Percentiles rank a stretch among this genome's conserved stretches.
phyloP scores from a whole-genome alignment of 1,140 invertebrate species.

The Cheumatopsyche charites region DNA sequence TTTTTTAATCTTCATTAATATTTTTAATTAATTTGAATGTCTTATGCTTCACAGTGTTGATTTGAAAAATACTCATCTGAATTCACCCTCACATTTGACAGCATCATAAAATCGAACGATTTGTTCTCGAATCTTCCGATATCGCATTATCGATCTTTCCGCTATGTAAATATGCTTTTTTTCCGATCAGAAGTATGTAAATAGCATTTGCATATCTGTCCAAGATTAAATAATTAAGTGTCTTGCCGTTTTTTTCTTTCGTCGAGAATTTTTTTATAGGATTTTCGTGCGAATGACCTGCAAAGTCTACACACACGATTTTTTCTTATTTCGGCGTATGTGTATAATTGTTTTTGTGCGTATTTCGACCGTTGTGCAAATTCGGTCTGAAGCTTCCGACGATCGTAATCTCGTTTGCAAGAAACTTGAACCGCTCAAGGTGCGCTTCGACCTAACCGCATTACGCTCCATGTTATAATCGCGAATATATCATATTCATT shows the following conservation, averaged over 20 bases:
- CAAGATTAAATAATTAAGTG: constrained; percentile 23
- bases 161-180: constrained; percentile 12
- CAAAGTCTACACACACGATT: not conserved
- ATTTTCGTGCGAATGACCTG: constrained; percentile 10
- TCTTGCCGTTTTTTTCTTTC: not conserved
- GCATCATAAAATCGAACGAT: not conserved
- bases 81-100: not conserved
- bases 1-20: too few species aligned
- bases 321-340: too few species aligned
- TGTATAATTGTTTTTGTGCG: too few species aligned
- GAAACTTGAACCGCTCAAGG: constrained; percentile 33
- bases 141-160: constrained; percentile 1
- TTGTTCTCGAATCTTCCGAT: not conserved
- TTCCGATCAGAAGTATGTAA: not conserved
- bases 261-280: not conserved
- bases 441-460: not conserved
- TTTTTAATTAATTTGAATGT: too few species aligned
- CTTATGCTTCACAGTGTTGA: too few species aligned
- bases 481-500: not conserved
- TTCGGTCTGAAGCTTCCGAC: not conserved
- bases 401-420: not conserved
- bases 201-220: constrained; percentile 14
- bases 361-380: constrained; percentile 4
- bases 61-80: too few species aligned
- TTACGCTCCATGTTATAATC: not conserved